Base-by-base conservation (phyloP, 2,888 invertebrate species). In the Charanyca ferruginea region DNA sequence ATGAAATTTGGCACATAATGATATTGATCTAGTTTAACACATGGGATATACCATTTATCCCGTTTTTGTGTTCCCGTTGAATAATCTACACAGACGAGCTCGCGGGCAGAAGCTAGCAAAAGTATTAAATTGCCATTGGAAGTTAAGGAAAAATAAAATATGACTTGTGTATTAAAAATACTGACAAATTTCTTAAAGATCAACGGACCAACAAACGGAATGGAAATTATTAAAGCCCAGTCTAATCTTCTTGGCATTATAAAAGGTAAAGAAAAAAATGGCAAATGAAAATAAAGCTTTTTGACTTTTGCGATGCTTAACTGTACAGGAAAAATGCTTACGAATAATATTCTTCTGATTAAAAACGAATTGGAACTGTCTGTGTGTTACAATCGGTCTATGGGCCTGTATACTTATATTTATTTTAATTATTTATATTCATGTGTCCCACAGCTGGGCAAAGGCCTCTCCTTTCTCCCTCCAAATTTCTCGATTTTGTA, bases 201-300 rank as follows among this genome's bases (percentile, higher is more conserved):
- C 41, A 47, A 60, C 38, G 2, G 16, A 4, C 16, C 16, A 16
- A 22, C 20, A 72, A 60, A 45, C 54, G 47, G 7, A 64, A 59
- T 65, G n/a, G 23, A 16, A 57, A 61, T 52, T 22, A 58, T 71
- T 71, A 71, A 59, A 41, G 9, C 35, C 22, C 23, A 32, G 25
- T 38, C n/a, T 48, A 72, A 66, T 72, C 42, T 48, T 23, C 20
- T 52, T 28, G 20, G 42, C 45, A 48, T 65, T 71, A 49, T 60
- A 38, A 47, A 59, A 65, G 45, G 18, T 48, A 48, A 57, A 4
- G n/a, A n/a, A 52, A 55, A 44, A 57, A 22, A 32, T 9, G 4
- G 1, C 11, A n/a, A 63, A 42, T 41, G 9, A 22, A 64, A 69
- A 53, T 49, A 41, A 23, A 20, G n/a, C 11, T 35, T 13, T 20